Base-by-base conservation (phyloP, 2,113 vertebrate species). In the Ciconia maguari region DNA sequence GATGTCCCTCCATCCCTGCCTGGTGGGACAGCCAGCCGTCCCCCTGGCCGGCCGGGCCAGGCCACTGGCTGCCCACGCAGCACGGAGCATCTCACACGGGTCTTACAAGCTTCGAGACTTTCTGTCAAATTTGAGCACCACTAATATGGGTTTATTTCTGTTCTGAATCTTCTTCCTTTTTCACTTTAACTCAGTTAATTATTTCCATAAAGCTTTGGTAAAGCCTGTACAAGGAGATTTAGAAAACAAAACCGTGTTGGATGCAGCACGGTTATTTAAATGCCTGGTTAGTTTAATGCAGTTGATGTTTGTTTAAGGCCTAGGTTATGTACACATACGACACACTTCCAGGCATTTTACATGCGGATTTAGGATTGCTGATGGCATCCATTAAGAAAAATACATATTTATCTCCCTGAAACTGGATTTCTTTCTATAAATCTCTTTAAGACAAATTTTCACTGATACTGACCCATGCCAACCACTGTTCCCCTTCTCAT, bases 61-160 rank as follows among this genome's bases (percentile, higher is more conserved):
- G 54, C 32, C 72, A 77, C 17, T 3, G 4, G 36, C 62, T 79
- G 21, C 52, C 57, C 38, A 1, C 2, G 1, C 34, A 51, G 57
- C 6, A 2, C 1, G 1, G 21, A 64, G 30, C 36, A 36, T n/a
- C 42, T 58, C 41, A 18, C 26, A 11, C 1, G 1, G n/a, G 13
- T 38, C n/a, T 48, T 36, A 69, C 29, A 32, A 57, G 21, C 65
- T 61, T 79, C 34, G 55, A 82, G 27, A 69, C 24, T 29, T 72
- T 17, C 34, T 2, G 1, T 58, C 25, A 30, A 54, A 85, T 83
- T 22, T 52, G 16, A 81, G 30, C 21, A 32, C 13, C 2, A 2
- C 12, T 84, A 21, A 4, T 57, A 87, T 7, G 2, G 4, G 38
- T 29, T 89, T 57, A 52, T 41, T 88, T 76, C 66, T n/a, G 10